Evolutionary conservation across 2,797 vertebrate species (phyloP), one percentile per base, ranked within the genome.

Genomic region (Pipistrellus pygmaeus): DNA sequence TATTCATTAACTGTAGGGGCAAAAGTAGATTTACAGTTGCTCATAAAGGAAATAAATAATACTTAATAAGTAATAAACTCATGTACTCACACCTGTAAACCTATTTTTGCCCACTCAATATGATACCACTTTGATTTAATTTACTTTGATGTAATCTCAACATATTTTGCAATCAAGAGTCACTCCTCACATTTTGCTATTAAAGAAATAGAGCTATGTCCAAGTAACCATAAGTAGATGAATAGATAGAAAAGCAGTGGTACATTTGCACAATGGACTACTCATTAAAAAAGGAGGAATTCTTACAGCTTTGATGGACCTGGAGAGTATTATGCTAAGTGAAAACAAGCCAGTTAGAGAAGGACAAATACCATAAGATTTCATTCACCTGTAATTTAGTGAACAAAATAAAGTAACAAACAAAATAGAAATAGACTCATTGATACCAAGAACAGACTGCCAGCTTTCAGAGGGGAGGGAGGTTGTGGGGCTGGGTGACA

Each of bases 101-200:
- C 75, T 55, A 77, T 21, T 35, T 55, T 55, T 77, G n/a, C 48
- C 75, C 8, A 77, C 21, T 20, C 4, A 23, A 6, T 77, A 55
- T 77, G 51, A 77, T 78, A 2, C 38, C 15, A 20, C 21, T 62
- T 27, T 62, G 60, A 62, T 62, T 62, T 62, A 14, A 77, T 62
- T 82, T 32, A 48, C 48, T 90, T 81, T 62, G n/a, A 64, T 73
- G 23, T 73, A 92, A 85, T 90, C 30, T 69, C 25, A 85, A 38
- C 30, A 77, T 60, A 83, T 66, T 93, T 88, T 95, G 78, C 2
- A 90, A 93, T 32, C 21, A 73, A 91, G 32, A 32, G 25, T 92
- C 57, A 44, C 17, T 30, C 48, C 21, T 88, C 48, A 77, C n/a
- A 73, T 76, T 93, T 93, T 77, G 20, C n/a, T 72, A 2, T 69